A percentile compares a stretch with the other conserved stretches of the same genome.
These are phyloP conservation scores for Mesorhabditis spiculigera DNA, from an alignment of 2,888 invertebrate species.

Conservation along the genomic window DNA sequence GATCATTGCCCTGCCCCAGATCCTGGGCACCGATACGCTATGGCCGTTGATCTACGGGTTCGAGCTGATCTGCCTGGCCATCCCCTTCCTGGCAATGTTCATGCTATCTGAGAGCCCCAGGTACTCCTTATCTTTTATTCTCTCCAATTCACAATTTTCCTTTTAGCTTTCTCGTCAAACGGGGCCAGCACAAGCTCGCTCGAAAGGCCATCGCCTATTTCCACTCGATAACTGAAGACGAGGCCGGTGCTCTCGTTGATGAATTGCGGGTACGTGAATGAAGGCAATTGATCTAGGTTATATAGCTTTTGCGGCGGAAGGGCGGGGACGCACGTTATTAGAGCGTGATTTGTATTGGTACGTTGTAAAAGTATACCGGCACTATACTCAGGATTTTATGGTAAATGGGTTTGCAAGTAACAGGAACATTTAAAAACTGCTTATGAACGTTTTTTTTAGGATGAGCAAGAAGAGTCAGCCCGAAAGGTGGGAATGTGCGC, in stretches of 20 bases:
- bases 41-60: conserved; percentile 46
- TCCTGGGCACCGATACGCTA: conserved; percentile 35
- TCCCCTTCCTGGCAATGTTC: background rate
- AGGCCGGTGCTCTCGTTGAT: conserved; percentile 20
- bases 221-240: conserved; percentile 24
- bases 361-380: no score
- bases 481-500: conserved; percentile 33
- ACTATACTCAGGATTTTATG: no score
- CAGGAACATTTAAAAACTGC: no score
- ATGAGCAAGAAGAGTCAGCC: conserved; percentile 24
- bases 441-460: conserved; percentile 7
- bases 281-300: background rate
- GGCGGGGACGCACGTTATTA: no score
- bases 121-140: background rate
- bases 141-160: conserved; percentile 7
- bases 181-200: conserved; percentile 24
- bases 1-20: conserved; percentile 44
- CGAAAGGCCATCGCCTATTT: conserved; percentile 33
- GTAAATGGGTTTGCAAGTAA: no score
- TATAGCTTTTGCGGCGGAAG: background rate
- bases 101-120: background rate
- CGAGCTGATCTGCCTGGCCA: conserved; percentile 17
- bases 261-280: conserved; percentile 18
- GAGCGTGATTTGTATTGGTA: no score
- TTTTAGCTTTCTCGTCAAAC: conserved; percentile 24